Evolutionary conservation across 2,797 vertebrate species (phyloP).

Genomic region (Silurus aristotelis): DNA sequence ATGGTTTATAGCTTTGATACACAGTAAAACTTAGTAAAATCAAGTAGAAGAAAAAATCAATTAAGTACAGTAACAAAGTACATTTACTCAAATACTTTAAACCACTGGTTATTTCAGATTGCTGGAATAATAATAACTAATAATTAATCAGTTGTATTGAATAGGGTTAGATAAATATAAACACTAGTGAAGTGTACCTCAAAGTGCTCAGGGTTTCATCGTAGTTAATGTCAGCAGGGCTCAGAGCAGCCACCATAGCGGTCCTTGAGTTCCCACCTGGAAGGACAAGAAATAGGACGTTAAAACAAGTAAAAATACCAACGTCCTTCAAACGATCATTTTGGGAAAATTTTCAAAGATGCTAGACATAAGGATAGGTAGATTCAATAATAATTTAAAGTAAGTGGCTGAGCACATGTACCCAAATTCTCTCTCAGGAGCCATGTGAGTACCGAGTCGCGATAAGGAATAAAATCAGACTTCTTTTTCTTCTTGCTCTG

Average conservation of each 20-base stretch:
- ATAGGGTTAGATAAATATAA: too few species aligned
- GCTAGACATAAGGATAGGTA: too few species aligned
- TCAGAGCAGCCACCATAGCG: slow-evolving; percentile 97
- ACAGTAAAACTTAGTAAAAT: too few species aligned
- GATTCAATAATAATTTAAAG: background rate
- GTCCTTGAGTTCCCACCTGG: slow-evolving; percentile 97
- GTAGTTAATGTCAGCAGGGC: slow-evolving; percentile 98
- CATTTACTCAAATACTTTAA: too few species aligned
- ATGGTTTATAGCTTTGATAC: too few species aligned
- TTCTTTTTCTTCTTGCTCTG: slow-evolving; percentile 99
- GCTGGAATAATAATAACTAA: too few species aligned
- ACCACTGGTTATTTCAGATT: too few species aligned
- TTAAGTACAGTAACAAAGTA: too few species aligned
- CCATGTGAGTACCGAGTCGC: slow-evolving; percentile 98
- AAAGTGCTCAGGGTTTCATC: slow-evolving; percentile 98
- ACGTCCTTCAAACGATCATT: background rate
- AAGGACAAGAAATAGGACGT: slow-evolving; percentile 16
- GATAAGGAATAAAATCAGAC: slow-evolving; percentile 94
- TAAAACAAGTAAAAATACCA: background rate
- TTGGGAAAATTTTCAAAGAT: background rate
- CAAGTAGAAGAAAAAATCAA: too few species aligned
- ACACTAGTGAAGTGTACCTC: slow-evolving; percentile 75
- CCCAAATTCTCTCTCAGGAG: slow-evolving; percentile 95
- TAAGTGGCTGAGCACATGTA: slow-evolving; percentile 62
- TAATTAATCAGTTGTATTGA: too few species aligned